phyloP scores from a whole-genome alignment of 2,888 invertebrate species.

The Colostygia pectinataria region DNA sequence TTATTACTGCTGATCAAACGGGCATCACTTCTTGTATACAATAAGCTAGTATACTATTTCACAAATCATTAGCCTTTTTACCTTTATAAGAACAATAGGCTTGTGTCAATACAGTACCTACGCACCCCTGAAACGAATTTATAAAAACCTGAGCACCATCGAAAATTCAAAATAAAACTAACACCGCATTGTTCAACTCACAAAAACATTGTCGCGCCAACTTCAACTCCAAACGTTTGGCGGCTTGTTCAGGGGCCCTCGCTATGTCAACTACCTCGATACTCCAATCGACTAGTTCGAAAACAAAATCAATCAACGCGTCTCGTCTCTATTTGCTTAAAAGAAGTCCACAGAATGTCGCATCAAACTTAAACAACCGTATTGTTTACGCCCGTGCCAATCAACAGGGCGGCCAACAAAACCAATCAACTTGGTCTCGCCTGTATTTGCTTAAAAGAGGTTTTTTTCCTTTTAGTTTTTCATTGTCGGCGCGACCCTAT shows the following conservation, averaged over 20 bases:
- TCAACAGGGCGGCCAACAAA: constrained; percentile 82
- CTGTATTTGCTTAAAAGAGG: constrained; percentile 80
- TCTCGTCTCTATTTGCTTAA: constrained; percentile 58
- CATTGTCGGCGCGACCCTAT: constrained; percentile 78
- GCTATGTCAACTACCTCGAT: constrained; percentile 27
- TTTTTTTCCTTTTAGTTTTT: constrained; percentile 79
- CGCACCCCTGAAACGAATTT: constrained; percentile 8
- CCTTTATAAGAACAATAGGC: too few species aligned
- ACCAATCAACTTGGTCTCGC: constrained; percentile 84
- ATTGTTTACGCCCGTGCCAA: constrained; percentile 81
- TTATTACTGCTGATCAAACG: too few species aligned
- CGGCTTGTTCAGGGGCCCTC: constrained; percentile 23
- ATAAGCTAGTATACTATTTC: too few species aligned
- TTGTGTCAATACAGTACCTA: background rate
- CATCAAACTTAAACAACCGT: constrained; percentile 75
- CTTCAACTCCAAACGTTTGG: constrained; percentile 24
- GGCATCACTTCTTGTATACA: too few species aligned
- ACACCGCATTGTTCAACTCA: constrained; percentile 49
- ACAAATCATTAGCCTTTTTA: too few species aligned
- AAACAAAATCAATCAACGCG: constrained; percentile 58
- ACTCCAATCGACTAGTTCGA: constrained; percentile 45
- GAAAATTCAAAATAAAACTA: constrained; percentile 43
- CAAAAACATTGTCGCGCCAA: constrained; percentile 40
- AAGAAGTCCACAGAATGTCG: constrained; percentile 77
- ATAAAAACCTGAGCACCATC: constrained; percentile 42